phyloP scores from a whole-genome alignment of 2,888 invertebrate species.

The Microctonus hyperodae region DNA sequence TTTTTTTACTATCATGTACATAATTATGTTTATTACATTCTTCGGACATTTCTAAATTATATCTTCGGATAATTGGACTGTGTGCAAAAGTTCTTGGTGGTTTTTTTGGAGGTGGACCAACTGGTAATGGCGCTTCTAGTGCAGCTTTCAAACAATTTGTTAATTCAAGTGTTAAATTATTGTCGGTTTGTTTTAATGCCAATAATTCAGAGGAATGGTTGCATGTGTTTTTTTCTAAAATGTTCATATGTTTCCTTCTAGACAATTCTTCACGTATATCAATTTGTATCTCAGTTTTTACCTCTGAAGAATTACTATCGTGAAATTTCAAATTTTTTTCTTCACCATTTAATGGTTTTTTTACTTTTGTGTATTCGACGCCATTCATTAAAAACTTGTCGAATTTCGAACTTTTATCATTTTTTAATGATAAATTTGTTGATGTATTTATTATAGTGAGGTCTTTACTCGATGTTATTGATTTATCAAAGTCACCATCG shows the following conservation, averaged over 20 bases:
- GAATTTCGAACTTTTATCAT: constrained; percentile 39
- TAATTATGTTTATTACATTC: constrained; percentile 23
- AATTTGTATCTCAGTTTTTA: constrained; percentile 18
- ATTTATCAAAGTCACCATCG: constrained; percentile 30
- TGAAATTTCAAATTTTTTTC: constrained; percentile 3
- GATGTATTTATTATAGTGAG: neutral
- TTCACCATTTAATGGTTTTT: constrained; percentile 33
- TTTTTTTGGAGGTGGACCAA: constrained; percentile 78
- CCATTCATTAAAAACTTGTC: constrained; percentile 43
- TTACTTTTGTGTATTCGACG: constrained; percentile 42
- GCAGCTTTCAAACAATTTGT: constrained; percentile 72
- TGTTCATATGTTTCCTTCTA: constrained; percentile 30
- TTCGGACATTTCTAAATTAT: neutral
- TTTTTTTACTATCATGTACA: neutral
- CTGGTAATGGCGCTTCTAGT: constrained; percentile 72
- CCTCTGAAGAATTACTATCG: neutral
- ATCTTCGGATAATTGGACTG: constrained; percentile 35
- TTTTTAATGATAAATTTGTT: constrained; percentile 18
- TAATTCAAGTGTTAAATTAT: constrained; percentile 43
- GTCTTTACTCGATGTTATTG: neutral
- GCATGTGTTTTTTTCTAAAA: neutral
- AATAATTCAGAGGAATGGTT: neutral
- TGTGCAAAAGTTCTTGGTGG: constrained; percentile 74
- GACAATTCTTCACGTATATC: constrained; percentile 41
- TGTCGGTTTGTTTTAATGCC: constrained; percentile 2